Conservation (phyloP, 1,140 invertebrate genomes). For the Hetaerina americana region DNA sequence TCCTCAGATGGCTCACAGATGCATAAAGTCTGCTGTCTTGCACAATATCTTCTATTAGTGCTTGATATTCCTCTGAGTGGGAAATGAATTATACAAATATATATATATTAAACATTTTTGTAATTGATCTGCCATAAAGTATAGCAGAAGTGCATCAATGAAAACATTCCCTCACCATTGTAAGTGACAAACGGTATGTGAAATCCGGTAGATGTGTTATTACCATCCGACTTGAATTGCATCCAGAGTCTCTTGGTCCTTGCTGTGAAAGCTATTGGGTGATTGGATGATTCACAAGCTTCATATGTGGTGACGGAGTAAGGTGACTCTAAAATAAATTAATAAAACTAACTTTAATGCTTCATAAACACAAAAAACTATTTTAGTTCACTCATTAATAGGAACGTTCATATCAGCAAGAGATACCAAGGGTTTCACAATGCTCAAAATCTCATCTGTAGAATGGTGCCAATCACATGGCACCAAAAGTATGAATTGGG, state of each 20-base stretch:
- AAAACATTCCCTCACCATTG: constrained; percentile 9
- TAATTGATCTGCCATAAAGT: not conserved
- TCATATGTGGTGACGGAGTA: constrained; percentile 12
- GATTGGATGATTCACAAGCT: constrained; percentile 7
- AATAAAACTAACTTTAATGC: not conserved
- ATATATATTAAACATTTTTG: not conserved
- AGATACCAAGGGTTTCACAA: too few species aligned
- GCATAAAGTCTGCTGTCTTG: constrained; percentile 14
- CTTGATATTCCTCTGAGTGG: constrained; percentile 14
- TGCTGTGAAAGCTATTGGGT: constrained; percentile 11
- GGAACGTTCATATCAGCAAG: too few species aligned
- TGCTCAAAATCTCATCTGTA: too few species aligned
- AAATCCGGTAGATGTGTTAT: constrained; percentile 9
- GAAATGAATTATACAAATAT: too few species aligned
- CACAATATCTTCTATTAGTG: constrained; percentile 13
- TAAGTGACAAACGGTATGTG: constrained; percentile 14
- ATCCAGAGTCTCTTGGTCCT: constrained; percentile 11
- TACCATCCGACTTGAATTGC: constrained; percentile 8
- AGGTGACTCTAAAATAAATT: constrained; percentile 11
- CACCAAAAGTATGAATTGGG: too few species aligned
- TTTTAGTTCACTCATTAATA: too few species aligned
- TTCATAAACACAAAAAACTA: too few species aligned
- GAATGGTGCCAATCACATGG: too few species aligned
- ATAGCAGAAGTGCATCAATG: not conserved
- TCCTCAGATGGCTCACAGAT: constrained; percentile 11